Evolutionary conservation across 2,888 invertebrate species (phyloP).

Genomic region (Ametastegia equiseti): DNA sequence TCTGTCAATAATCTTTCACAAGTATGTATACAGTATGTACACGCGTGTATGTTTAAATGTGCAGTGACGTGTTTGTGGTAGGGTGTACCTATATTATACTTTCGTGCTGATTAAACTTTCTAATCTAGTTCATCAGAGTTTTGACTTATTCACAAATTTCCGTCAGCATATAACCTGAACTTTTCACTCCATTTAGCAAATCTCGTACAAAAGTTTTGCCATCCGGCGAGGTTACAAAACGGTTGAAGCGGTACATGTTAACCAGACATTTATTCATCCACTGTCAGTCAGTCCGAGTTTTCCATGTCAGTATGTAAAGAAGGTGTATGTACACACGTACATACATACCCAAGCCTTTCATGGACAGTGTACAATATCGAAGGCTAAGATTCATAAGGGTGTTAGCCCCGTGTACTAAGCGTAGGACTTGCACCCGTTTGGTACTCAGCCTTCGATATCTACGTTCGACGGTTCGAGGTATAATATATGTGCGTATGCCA

Average conservation of each 20-base stretch:
- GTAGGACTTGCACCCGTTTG: no score
- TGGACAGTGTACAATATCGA: neutral
- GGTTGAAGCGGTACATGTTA: neutral
- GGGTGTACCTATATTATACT: no score
- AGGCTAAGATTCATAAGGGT: no score
- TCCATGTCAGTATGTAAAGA: neutral
- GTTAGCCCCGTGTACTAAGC: no score
- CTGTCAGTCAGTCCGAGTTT: neutral
- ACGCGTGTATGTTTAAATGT: neutral
- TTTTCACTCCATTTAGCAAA: slow-evolving; percentile 1
- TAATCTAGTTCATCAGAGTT: neutral
- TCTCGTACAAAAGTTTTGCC: neutral
- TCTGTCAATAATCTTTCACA: neutral
- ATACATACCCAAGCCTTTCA: neutral
- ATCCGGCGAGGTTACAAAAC: neutral
- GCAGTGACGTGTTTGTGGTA: no score
- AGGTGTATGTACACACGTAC: neutral
- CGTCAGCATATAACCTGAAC: neutral
- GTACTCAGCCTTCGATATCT: no score
- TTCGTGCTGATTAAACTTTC: neutral
- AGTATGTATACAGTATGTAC: neutral
- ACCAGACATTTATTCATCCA: neutral
- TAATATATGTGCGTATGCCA: neutral
- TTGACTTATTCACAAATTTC: neutral
- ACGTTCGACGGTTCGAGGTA: no score